Conservation (phyloP, 2,888 invertebrate species). For the Machimus atricapillus region DNA sequence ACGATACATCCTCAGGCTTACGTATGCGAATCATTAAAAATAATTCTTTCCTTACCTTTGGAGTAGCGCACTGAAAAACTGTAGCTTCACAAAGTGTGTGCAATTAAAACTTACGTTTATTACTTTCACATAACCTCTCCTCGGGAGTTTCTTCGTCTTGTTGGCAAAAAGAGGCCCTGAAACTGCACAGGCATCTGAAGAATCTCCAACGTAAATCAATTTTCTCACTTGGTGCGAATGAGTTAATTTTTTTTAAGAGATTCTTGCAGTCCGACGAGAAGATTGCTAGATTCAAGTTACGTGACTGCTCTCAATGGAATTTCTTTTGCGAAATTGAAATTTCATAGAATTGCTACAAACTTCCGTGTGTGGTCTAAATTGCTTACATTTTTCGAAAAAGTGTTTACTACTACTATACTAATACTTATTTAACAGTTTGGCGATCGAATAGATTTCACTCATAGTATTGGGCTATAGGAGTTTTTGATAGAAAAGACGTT, state of each 20-base stretch:
- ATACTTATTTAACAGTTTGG: background rate
- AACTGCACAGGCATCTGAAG: background rate
- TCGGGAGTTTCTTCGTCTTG: background rate
- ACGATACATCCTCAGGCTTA: background rate
- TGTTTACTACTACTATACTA: background rate
- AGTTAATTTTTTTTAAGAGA: background rate
- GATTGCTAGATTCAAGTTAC: background rate
- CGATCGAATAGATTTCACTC: background rate
- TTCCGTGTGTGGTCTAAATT: background rate
- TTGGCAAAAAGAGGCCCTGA: background rate
- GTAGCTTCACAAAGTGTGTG: background rate
- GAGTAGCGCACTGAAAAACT: background rate
- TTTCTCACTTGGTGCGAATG: background rate
- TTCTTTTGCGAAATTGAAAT: background rate
- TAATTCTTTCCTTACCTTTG: background rate
- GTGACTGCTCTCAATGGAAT: background rate
- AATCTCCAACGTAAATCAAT: background rate
- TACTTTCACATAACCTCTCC: background rate
- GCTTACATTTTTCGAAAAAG: background rate
- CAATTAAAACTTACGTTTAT: background rate
- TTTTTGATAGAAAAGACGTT: background rate
- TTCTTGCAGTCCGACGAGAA: background rate
- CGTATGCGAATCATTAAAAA: background rate
- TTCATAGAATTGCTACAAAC: background rate
- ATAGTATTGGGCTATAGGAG: too few species aligned